Percentiles rank a stretch among this genome's conserved stretches.
Conservation (phyloP, 2,113 vertebrate species). For the Pipa parva region DNA sequence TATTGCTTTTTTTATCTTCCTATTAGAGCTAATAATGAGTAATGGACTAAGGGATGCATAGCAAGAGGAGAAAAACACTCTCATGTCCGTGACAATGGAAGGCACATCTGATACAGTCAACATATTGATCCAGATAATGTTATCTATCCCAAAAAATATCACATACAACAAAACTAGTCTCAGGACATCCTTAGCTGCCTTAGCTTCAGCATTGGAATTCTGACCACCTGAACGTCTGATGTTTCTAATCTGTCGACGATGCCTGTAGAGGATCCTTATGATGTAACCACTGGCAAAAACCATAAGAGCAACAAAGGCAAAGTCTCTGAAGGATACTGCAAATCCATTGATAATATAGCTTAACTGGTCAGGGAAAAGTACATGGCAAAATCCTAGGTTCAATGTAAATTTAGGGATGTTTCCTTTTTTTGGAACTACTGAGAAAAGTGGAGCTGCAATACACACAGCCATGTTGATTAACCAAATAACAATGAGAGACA, state of each 20-base stretch:
- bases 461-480: slow-evolving; percentile 67
- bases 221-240: slow-evolving; percentile 50
- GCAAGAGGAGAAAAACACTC: slow-evolving; percentile 71
- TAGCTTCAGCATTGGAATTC: slow-evolving; percentile 52
- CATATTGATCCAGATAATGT: slow-evolving; percentile 75
- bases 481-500: slow-evolving; percentile 62
- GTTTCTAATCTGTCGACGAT: slow-evolving; percentile 52
- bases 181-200: slow-evolving; percentile 65
- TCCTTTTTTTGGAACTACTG: slow-evolving; percentile 63
- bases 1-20: slow-evolving; percentile 64
- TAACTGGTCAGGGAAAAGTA: slow-evolving; percentile 64
- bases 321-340: slow-evolving; percentile 59
- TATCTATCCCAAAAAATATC: slow-evolving; percentile 70
- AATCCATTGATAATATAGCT: slow-evolving; percentile 67
- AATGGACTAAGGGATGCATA: slow-evolving; percentile 66
- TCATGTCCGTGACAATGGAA: slow-evolving; percentile 65
- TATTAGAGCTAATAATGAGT: slow-evolving; percentile 68
- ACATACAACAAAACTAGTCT: slow-evolving; percentile 65
- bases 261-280: slow-evolving; percentile 60
- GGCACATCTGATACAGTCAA: slow-evolving; percentile 64
- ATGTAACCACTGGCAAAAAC: slow-evolving; percentile 64
- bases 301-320: slow-evolving; percentile 65
- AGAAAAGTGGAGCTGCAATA: slow-evolving; percentile 61
- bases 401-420: slow-evolving; percentile 64
- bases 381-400: slow-evolving; percentile 67